These are phyloP conservation scores for Cheilosia variabilis DNA, from an alignment of 2,888 invertebrate species.

Conservation along the genomic window DNA sequence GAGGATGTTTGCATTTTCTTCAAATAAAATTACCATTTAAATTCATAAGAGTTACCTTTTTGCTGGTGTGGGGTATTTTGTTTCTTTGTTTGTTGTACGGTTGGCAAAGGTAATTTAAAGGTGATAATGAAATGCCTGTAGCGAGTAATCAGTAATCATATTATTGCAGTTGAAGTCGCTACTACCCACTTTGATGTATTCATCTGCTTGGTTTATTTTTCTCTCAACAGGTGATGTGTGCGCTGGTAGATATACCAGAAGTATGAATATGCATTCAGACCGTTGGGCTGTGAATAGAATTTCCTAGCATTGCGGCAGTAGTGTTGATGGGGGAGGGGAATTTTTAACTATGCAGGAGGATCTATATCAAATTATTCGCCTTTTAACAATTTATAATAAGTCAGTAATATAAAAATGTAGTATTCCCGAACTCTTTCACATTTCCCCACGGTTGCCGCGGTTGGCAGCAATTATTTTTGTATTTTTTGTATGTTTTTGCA, in stretches of 20 bases:
- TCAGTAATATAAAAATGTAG: no score
- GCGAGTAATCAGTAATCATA: slow-evolving; percentile 23
- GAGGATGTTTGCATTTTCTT: slow-evolving; percentile 32
- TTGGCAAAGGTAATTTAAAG: not conserved
- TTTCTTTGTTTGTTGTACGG: not conserved
- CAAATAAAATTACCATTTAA: slow-evolving; percentile 31
- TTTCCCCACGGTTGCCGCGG: no score
- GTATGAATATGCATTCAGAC: slow-evolving; percentile 16
- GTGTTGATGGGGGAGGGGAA: not conserved
- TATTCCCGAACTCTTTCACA: no score
- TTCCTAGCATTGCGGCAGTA: not conserved
- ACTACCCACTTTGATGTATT: slow-evolving; percentile 57
- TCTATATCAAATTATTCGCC: no score
- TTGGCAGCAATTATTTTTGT: no score
- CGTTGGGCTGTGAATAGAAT: slow-evolving; percentile 24
- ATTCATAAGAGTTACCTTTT: not conserved
- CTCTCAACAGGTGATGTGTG: not conserved
- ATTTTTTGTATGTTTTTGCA: no score
- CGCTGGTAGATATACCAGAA: not conserved
- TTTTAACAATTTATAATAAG: no score
- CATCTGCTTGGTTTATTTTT: slow-evolving; percentile 27
- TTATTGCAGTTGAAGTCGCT: slow-evolving; percentile 42
- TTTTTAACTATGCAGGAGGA: not conserved
- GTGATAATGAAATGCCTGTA: slow-evolving; percentile 16
- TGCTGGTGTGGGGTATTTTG: not conserved